Evolutionary conservation across 2,113 vertebrate genomes (phyloP), one percentile per base, ranked within the genome.

Genomic region (Microcebus lehilahytsara): DNA sequence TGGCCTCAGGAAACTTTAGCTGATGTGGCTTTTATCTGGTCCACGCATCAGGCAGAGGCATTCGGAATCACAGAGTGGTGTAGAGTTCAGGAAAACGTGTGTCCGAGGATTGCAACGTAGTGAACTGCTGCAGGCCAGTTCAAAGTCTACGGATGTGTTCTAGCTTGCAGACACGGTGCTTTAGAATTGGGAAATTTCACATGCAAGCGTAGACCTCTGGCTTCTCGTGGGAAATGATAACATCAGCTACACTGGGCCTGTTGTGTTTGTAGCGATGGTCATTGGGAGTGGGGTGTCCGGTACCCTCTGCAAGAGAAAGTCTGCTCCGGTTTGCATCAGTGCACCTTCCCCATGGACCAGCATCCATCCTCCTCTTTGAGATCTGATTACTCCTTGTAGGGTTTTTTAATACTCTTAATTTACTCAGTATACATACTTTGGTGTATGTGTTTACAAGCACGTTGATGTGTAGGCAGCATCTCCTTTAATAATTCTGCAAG

Each of bases 261-360:
- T 23, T 0, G 1, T 2, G 49, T 1, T 27, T 7, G 27, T 23
- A 34, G 16, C 6, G 4, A 7, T 1, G 1, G 0, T 89, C 20
- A 3, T 25, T 6, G 5, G 19, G n/a, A n/a, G 23, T 6, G 22
- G 4, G 56, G 46, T 46, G 46, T 6, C 0, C 1, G 0, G 19
- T 7, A 6, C 56, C 27, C n/a, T 53, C 1, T 0, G 7, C 2
- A 1, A 2, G 27, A 20, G 46, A 6, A 53, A 34, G 22, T 20
- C 12, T 4, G 40, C 25, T 64, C 23, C 11, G 6, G 1, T 25
- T 53, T 64, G 12, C 69, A 12, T 77, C 71, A 25, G 2, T 12
- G 27, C 3, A 0, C 10, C 10, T 16, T 46, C 27, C 72, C 5
- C 12, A 9, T 1, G 40, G 12, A 6, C 9, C 69, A 72, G 46